Base-by-base conservation (phyloP, 2,888 invertebrate genomes). In the Caenorhabditis sp. region DNA sequence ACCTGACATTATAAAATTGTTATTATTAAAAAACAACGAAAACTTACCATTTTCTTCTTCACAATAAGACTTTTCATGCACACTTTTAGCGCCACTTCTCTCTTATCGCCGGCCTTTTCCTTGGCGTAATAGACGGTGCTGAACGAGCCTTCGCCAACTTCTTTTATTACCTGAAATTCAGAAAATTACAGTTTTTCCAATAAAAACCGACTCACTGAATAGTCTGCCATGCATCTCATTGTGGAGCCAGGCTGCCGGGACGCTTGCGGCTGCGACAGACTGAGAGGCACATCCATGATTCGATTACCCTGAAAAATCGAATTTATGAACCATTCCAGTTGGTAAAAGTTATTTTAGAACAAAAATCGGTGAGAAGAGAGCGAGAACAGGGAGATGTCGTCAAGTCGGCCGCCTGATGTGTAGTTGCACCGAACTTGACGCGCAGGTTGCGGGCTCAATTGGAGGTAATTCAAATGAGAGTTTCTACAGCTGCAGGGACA, bases 41-140 rank as follows among this genome's bases (percentile, higher is more conserved):
- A 52, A 39, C 37, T 24, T 17, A 86, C 94, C 91, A 98, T 98
- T 90, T 94, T 94, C 91, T 98, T 96, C 82, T 94, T 92, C 85
- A 96, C 92, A 84, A 99, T 96, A 90, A 95, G 94, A 56, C 93
- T 92, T 91, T 99, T 99, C 89, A 96, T 95, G 90, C 96, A 94
- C n/a, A 97, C 96, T 93, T 99, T 99, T 89, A 98, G 95, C 94
- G 92, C 62, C 93, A 92, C 77, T 7, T 76, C 68, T 9, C 62
- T 46, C 0, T 48, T 43, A 11, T 37, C 11, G 4, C 50, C 76
- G 0, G 46, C 41, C 63, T 77, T 80, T 24, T 81, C 81, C n/a
- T 35, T 39, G 0, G 71, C 82, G 8, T 32, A 45, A 43, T 83
- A 83, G 7, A 83, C 83, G 1, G 71, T 75, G 37, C 81, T 79